Percentiles rank a stretch among this genome's conserved stretches.
Conservation (phyloP, 2,888 invertebrate species). For the Dolichomitus sp. region DNA sequence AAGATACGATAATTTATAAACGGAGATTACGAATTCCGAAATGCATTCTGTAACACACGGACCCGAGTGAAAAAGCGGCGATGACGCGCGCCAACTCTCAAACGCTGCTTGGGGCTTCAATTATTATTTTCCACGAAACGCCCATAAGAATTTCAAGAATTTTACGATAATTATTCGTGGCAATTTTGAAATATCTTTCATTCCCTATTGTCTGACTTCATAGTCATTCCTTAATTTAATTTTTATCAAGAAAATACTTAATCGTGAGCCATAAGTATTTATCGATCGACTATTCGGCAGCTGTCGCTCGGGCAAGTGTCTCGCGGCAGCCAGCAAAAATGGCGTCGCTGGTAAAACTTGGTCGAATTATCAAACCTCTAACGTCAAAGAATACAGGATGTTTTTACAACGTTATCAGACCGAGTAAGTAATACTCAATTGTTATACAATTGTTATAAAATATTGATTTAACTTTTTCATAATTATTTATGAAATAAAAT, state of each 20-base stretch:
- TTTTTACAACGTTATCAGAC: constrained; percentile 66
- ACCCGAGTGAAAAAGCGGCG: not conserved
- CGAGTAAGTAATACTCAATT: constrained; percentile 64
- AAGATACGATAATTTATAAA: not conserved
- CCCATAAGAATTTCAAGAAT: not conserved
- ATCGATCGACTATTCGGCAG: constrained; percentile 16
- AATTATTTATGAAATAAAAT: not conserved
- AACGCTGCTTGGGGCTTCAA: not conserved
- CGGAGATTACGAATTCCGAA: not conserved
- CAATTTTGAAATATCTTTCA: not conserved
- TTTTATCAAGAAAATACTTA: not conserved
- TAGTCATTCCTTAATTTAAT: not conserved
- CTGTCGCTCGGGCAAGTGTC: constrained; percentile 11
- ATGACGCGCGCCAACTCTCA: constrained; percentile 28
- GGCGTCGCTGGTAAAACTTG: constrained; percentile 70
- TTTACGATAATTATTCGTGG: not conserved
- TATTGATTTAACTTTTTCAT: too few relatives aligned
- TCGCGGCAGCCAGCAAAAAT: constrained; percentile 59
- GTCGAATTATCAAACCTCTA: constrained; percentile 62
- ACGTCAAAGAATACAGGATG: constrained; percentile 58
- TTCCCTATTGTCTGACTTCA: not conserved
- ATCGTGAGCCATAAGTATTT: not conserved
- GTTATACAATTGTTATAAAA: not conserved
- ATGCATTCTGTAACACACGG: constrained; percentile 1
- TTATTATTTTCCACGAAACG: not conserved